Percentiles rank a stretch among this genome's conserved stretches.
Evolutionary conservation across 2,113 vertebrate genomes (phyloP).

Genomic region (Festucalex cinctus): DNA sequence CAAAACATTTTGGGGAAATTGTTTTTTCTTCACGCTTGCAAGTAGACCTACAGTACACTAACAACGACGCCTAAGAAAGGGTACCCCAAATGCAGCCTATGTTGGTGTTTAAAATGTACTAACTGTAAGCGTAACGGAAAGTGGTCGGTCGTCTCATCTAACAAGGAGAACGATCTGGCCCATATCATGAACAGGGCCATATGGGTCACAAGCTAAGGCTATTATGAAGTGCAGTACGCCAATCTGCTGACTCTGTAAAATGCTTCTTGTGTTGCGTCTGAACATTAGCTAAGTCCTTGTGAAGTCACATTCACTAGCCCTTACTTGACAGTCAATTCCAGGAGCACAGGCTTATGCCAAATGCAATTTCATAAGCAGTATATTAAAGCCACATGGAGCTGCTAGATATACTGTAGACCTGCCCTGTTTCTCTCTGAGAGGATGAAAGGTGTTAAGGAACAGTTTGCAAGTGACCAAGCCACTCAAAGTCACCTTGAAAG

Average conservation of each 20-base stretch:
- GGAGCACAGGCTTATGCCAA: conserved; percentile 49
- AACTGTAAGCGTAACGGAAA: not conserved
- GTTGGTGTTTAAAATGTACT: conserved; percentile 4
- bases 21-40: too few species aligned
- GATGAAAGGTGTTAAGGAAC: conserved; percentile 22
- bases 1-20: too few species aligned
- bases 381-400: conserved; percentile 42
- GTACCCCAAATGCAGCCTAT: not conserved
- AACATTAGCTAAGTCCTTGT: conserved; percentile 52
- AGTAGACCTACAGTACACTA: too few species aligned
- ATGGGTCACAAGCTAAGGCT: conserved; percentile 69
- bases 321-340: conserved; percentile 45
- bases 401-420: too few species aligned
- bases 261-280: conserved; percentile 25
- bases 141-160: not conserved
- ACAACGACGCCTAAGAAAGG: not conserved
- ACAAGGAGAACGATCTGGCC: conserved; percentile 13
- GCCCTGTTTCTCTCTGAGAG: conserved; percentile 16
- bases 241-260: conserved; percentile 71
- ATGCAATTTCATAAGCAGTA: conserved; percentile 52
- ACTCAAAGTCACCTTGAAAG: conserved; percentile 25
- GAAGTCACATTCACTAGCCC: conserved; percentile 44
- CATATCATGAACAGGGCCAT: conserved; percentile 40
- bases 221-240: conserved; percentile 63
- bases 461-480: conserved; percentile 14